Conservation (phyloP, 2,113 vertebrate genomes). For the rabbit (Oryctolagus cuniculus) region mOryCun1.1 NC_091438.1:86133001-86133500, state of each 20-base stretch:
- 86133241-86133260: constrained; percentile 78
- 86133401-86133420: constrained; percentile 45
- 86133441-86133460: background rate
- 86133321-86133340: constrained; percentile 89
- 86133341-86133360: constrained; percentile 90
- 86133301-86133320: constrained; percentile 85
- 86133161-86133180: background rate
- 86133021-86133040: background rate
- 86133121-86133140: background rate
- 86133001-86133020: background rate
- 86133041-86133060: background rate
- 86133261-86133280: constrained; percentile 87
- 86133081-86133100: background rate
- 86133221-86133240: constrained; percentile 16
- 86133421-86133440: constrained; percentile 4
- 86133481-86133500: constrained; percentile 51
- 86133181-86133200: background rate
- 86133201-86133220: background rate
- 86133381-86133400: constrained; percentile 71
- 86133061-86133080: background rate
- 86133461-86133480: background rate
- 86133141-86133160: background rate
- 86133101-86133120: background rate
- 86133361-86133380: constrained; percentile 92
- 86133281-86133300: constrained; percentile 88